phyloP scores from a whole-genome alignment of 1,140 invertebrate species.

The Luehdorfia chinensis region DNA sequence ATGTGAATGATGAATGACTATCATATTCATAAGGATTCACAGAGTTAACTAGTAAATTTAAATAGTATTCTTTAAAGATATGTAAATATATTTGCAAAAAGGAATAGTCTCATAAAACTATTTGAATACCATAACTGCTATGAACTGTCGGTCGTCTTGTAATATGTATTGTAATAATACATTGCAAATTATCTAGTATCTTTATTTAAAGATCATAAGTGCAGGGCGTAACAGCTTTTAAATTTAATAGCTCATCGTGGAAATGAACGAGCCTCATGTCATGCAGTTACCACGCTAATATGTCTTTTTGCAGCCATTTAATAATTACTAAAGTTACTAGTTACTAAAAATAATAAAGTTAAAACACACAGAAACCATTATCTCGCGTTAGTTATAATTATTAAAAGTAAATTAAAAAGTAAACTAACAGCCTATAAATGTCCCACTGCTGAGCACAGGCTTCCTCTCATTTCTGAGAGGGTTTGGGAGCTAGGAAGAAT shows the following conservation, averaged over 20 bases:
- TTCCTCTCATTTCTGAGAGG: no score
- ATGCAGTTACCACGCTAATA: conserved; percentile 9
- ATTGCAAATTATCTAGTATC: neutral
- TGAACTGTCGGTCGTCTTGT: neutral
- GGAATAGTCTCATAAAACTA: no score
- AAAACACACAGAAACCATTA: neutral
- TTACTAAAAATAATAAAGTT: neutral
- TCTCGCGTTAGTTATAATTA: neutral
- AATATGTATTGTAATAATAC: neutral
- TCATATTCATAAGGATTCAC: no score
- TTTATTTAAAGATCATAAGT: conserved; percentile 10
- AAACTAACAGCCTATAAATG: no score
- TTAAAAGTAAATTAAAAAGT: no score
- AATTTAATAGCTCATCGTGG: conserved; percentile 12
- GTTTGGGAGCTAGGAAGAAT: no score
- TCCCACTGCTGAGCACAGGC: no score
- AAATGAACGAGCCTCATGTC: conserved; percentile 13
- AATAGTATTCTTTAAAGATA: no score
- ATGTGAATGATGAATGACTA: no score
- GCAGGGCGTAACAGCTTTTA: conserved; percentile 12
- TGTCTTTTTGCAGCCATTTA: neutral
- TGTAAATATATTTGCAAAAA: no score
- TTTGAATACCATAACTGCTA: neutral
- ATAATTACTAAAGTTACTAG: neutral
- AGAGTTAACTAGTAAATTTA: no score